Conservation (phyloP, 2,113 vertebrate species). For the Syngnathus scovelli region DNA sequence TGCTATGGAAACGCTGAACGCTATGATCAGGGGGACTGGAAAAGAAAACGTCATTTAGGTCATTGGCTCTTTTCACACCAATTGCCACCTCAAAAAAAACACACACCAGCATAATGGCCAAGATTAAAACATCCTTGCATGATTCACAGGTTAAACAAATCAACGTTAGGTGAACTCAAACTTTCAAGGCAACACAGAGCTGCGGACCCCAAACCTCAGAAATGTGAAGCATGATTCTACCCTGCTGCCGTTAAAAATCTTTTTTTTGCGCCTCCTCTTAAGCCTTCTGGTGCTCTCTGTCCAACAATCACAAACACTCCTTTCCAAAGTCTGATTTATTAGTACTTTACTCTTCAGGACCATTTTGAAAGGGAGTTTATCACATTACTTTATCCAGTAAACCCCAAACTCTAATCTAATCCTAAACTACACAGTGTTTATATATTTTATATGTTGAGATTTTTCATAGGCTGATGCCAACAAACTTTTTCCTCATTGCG, state of each 20-base stretch:
- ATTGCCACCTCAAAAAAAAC: too few relatives aligned
- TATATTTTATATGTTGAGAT: background rate
- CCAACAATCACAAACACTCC: background rate
- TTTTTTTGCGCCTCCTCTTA: background rate
- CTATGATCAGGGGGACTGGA: slow-evolving; percentile 83
- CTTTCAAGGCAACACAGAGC: background rate
- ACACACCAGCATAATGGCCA: too few relatives aligned
- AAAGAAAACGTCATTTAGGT: slow-evolving; percentile 14
- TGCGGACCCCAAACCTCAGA: background rate
- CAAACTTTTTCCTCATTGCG: slow-evolving; percentile 14
- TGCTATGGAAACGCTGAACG: slow-evolving; percentile 88
- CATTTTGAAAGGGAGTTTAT: background rate
- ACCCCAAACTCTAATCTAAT: too few relatives aligned
- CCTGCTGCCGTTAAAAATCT: background rate
- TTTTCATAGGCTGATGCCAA: too few relatives aligned
- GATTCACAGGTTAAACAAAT: too few relatives aligned
- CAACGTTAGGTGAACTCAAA: too few relatives aligned
- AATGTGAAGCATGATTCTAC: background rate
- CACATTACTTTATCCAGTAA: background rate
- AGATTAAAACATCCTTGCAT: too few relatives aligned
- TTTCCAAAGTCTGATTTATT: background rate
- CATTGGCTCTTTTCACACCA: background rate
- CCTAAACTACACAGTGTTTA: background rate
- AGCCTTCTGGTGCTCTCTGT: background rate
- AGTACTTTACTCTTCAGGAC: background rate